Evolutionary conservation across 2,888 invertebrate genomes (phyloP), one percentile per base, ranked within the genome.

Genomic region (Cryptosula pallasiana): DNA sequence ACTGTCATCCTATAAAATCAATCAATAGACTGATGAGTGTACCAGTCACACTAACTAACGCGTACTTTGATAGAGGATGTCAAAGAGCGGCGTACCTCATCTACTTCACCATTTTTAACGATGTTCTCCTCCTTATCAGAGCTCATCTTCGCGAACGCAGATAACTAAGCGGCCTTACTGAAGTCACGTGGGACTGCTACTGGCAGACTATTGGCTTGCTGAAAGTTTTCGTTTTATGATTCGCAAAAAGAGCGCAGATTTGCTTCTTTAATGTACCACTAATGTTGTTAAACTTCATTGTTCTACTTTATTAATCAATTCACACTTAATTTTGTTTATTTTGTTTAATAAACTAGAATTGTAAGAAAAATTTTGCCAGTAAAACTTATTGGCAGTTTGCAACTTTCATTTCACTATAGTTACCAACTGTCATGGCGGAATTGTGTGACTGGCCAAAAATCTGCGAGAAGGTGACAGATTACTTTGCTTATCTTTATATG

Each of bases 361-460:
- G n/a, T n/a, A n/a, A n/a, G n/a, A n/a, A n/a, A n/a, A n/a, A n/a
- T n/a, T n/a, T n/a, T n/a, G n/a, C n/a, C n/a, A n/a, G n/a, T n/a
- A n/a, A n/a, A n/a, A n/a, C n/a, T n/a, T n/a, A n/a, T n/a, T n/a
- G n/a, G 45, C 45, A 5, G 45, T 13, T 45, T 45, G 20, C 45
- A 5, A 45, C 20, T 45, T 45, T 45, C 45, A 45, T 23, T 57
- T 57, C n/a, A 16, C 57, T 57, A 16, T 57, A 57, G 57, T 25
- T 16, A 57, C 57, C 57, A 57, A 5, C n/a, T 57, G 57, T 57
- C 57, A 57, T 57, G 57, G 57, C 57, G 57, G 57, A 57, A 13
- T 16, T 23, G 5, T 57, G 57, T 25, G 25, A 57, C 5, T 57
- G 57, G 57, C 5, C 20, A n/a, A 25, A 25, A 23, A 57, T 57